Base-by-base conservation (phyloP, 1,140 invertebrate species). In the Aleiodes sp. region DNA sequence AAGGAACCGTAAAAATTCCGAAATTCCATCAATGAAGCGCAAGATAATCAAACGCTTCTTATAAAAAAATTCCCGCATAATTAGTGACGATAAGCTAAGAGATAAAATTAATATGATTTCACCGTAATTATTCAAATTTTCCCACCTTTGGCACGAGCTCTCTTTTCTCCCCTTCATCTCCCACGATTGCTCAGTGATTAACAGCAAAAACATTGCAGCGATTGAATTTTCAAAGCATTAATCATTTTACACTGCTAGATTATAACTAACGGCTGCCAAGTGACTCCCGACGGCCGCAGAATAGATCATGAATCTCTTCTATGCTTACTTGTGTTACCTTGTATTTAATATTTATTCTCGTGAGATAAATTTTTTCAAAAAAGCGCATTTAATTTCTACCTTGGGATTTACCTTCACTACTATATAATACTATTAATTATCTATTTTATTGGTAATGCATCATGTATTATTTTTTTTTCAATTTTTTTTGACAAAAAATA, bases 161-260 rank as follows among this genome's bases (percentile, higher is more conserved):
- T n/a, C n/a, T n/a, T n/a, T n/a, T n/a, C n/a, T n/a, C n/a, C n/a
- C n/a, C n/a, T n/a, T n/a, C 29, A 35, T 10, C 29, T 16, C 35
- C 57, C 43, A 68, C 29, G 35, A 33, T 26, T 14, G 7, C 10
- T 21, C 37, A 21, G 31, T 63, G 67, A 65, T 62, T 70, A 61
- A 70, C 41, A 61, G 61, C 37, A 63, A 29, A 35, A 66, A 65
- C 56, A 65, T 70, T 65, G 59, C 21, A 65, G 29, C 63, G 64
- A 70, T 70, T 70, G 69, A 70, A 70, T 70, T 65, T 70, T 70
- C 37, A 35, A 52, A 31, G 26, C 63, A 70, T 70, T 70, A 66
- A 70, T 65, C 63, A 63, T 70, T 46, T 66, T 61, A 31, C 56
- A 37, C 35, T 61, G n/a, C 31, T 35, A 62, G 37, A 24, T 43